Evolutionary conservation across 2,888 invertebrate genomes (phyloP), one percentile per base, ranked within the genome.

Genomic region (Carcina quercana): DNA sequence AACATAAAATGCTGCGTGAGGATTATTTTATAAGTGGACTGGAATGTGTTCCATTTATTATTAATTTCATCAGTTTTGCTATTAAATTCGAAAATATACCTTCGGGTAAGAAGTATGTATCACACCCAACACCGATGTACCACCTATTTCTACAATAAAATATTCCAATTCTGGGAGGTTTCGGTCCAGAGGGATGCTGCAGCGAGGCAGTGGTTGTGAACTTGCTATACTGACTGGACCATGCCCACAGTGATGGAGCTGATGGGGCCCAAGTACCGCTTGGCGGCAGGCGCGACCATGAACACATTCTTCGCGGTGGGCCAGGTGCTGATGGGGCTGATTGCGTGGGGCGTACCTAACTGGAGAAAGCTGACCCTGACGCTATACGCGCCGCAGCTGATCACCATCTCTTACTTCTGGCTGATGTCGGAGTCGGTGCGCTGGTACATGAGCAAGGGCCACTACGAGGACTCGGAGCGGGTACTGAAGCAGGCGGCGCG

Each of bases 361-460:
- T 94, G 94, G 94, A 86, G 88, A 47, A 58, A 71, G 19, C 68
- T 91, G 2, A 86, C 92, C 3, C 78, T 89, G 13, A 76, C 88
- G 2, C 68, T 90, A 15, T 92, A 91, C 50, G 65, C 84, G 0
- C 92, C 92, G 0, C 86, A 88, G 3, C 55, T 90, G 8, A 51
- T 90, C 1, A 84, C 90, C 25, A 52, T 92, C 14, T 59, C 83
- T 5, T 89, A 89, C 50, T 86, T 87, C 40, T 89, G 89, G 86
- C 49, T 89, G 7, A 64, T 89, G 31, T 87, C 89, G 0, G 90
- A 91, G 64, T 90, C 90, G n/a, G 78, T 90, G 3, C 78, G 92
- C 38, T 93, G 93, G 92, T 85, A 92, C 30, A 68, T 93, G 43
- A 88, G 89, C 34, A 89, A 91, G 52, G 88, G 88, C 1, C 84